phyloP scores from a whole-genome alignment of 2,888 invertebrate species.

The Cryptocheilus praepositus region DNA sequence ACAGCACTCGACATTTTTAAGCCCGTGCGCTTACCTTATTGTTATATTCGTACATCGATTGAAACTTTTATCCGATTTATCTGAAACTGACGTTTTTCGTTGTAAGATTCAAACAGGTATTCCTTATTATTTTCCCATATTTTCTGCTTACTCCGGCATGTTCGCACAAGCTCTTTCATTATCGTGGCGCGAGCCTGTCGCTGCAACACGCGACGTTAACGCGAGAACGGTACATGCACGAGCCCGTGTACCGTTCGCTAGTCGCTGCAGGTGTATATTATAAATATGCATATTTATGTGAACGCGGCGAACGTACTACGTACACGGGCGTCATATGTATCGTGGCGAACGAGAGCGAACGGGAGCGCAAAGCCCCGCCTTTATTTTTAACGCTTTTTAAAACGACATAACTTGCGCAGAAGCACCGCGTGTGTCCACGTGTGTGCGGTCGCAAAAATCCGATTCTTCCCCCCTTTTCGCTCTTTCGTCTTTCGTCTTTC shows the following conservation, averaged over 20 bases:
- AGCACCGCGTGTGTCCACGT: conserved; percentile 21
- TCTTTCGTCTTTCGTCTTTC: conserved; percentile 6
- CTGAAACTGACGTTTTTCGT: no score
- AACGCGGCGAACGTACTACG: no score
- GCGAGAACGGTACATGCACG: background rate
- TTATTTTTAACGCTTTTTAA: conserved; percentile 6
- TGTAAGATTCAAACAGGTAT: background rate
- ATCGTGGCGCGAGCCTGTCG: conserved; percentile 14
- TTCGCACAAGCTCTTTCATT: conserved; percentile 21
- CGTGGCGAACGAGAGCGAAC: background rate
- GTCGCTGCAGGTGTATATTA: no score
- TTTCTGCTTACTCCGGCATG: conserved; percentile 6
- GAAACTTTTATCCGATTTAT: background rate
- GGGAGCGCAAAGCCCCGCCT: background rate
- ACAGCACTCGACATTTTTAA: no score
- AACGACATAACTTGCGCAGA: background rate
- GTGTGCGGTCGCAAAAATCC: conserved; percentile 51
- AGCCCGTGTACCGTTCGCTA: conserved; percentile 1
- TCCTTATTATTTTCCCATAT: conserved; percentile 21
- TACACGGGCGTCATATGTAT: background rate
- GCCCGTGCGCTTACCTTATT: no score
- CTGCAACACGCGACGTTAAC: conserved; percentile 4
- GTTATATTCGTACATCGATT: no score
- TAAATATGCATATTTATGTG: no score
- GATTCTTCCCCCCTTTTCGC: conserved; percentile 26